Base-by-base conservation (phyloP, 2,113 vertebrate genomes). In the Turnix velox region DNA sequence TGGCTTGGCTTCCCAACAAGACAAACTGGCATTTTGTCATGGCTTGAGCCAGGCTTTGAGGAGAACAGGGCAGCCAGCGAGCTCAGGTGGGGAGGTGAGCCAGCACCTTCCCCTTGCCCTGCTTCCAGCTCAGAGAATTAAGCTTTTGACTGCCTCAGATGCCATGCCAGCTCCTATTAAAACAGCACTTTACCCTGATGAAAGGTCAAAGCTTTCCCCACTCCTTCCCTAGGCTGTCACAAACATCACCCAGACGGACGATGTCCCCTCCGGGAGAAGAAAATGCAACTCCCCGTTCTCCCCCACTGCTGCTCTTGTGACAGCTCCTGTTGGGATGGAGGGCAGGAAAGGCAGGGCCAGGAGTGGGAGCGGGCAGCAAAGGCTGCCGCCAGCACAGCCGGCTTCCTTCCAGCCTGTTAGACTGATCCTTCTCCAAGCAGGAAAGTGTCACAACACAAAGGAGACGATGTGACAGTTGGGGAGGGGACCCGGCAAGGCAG, bases 341-440 rank as follows among this genome's bases (percentile, higher is more conserved):
- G 87, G 74, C 87, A 85, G 83, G 80, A 57, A 76, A 87, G 75
- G 88, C 88, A 92, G 62, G 87, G 88, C 65, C 89, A 48, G 83
- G 79, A 88, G 90, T 19, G 7, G 76, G 57, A 88, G 68, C 5
- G 3, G 86, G 85, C 55, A 88, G 52, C 37, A 4, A 71, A 49
- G 84, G 82, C 94, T 59, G 91, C 92, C 31, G n/a, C 84, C 31
- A 90, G 94, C 88, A 59, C 88, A 80, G 92, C 86, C 57, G 9
- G 87, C 79, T 94, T 88, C 90, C 87, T 97, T 95, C 95, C 93
- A 90, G 87, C 69, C 93, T 94, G 90, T 91, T 89, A 90, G 88
- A 90, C 82, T 81, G 81, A 92, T 91, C 93, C 94, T 88, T 91
- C 95, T 92, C 90, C 84, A 78, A 95, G 96, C 75, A 96, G 88